Base-by-base conservation (phyloP, 2,113 vertebrate species). In the Hemicordylus capensis region DNA sequence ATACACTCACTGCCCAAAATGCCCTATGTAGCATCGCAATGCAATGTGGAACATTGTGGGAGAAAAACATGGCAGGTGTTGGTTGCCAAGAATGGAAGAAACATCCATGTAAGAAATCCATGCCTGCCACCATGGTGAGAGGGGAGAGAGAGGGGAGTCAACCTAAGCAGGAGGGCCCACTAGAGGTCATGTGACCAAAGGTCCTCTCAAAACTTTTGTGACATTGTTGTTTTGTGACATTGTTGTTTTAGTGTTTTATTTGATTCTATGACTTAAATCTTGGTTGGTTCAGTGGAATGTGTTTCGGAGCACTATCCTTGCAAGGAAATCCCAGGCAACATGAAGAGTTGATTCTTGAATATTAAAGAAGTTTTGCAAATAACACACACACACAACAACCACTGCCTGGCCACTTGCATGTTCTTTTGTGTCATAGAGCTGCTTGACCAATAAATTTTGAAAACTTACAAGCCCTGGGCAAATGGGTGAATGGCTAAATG, bases 241-340 rank as follows among this genome's bases (percentile, higher is more conserved):
- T 69, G 74, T 51, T 5, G 22, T 26, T 17, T 46, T 3, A 74
- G 48, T 19, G 31, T 20, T 74, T 83, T 28, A 61, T 28, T 48
- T 64, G 69, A 10, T 6, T 69, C 39, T 0, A 80, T 46, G 9
- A 72, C 87, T 87, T 86, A 70, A 51, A 59, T 37, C 72, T 22
- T 7, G n/a, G 8, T 63, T 58, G 66, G 88, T 87, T 88, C 73
- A 87, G 51, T 46, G 42, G 26, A 79, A 76, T 31, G 6, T 8
- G 56, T 58, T 89, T 80, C 79, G 44, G 81, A 85, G 83, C 63
- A 86, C 54, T 85, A 17, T 19, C 46, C 69, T n/a, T 74, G 70
- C 1, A 87, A 89, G 79, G 2, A 91, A 81, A 92, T 48, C 2
- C 37, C 78, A n/a, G 63, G 48, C 44, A 70, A 80, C 83, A 86